phyloP scores from a whole-genome alignment of 2,113 vertebrate species.

The Melanerpes aurifrons region DNA sequence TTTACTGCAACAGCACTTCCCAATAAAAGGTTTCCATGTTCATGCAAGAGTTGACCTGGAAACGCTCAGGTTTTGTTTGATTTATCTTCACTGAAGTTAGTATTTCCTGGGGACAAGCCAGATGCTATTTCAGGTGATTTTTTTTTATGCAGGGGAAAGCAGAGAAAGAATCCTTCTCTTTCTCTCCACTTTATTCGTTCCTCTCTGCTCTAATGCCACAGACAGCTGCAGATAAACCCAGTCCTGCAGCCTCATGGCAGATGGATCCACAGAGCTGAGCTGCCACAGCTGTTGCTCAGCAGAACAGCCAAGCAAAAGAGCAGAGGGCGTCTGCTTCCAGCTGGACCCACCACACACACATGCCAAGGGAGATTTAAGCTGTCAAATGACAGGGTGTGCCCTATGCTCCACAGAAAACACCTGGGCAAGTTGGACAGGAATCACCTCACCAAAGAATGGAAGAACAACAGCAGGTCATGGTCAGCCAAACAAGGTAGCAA shows the following conservation, averaged over 20 bases:
- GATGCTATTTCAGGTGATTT: background rate
- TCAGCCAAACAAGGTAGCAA: background rate
- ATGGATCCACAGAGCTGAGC: background rate
- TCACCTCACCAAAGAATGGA: background rate
- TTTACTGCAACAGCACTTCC: background rate
- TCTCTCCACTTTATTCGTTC: background rate
- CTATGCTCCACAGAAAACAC: background rate
- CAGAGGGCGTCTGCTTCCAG: background rate
- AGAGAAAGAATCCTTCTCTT: background rate
- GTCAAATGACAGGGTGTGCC: background rate
- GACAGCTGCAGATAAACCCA: background rate
- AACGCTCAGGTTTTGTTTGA: background rate
- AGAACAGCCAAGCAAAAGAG: background rate
- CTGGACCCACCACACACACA: background rate
- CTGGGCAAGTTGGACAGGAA: background rate
- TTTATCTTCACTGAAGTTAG: background rate
- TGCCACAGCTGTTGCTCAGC: slow-evolving; percentile 9
- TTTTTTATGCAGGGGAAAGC: background rate
- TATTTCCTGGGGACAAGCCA: background rate
- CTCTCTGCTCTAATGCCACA: background rate
- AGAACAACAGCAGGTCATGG: background rate
- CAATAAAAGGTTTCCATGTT: background rate
- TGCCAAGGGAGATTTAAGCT: background rate
- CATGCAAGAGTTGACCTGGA: background rate
- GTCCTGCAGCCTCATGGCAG: background rate